Percentiles rank a stretch among this genome's conserved stretches.
These are phyloP conservation scores for Jacana jacana DNA, from an alignment of 2,113 vertebrate genomes.

Conservation along the genomic window DNA sequence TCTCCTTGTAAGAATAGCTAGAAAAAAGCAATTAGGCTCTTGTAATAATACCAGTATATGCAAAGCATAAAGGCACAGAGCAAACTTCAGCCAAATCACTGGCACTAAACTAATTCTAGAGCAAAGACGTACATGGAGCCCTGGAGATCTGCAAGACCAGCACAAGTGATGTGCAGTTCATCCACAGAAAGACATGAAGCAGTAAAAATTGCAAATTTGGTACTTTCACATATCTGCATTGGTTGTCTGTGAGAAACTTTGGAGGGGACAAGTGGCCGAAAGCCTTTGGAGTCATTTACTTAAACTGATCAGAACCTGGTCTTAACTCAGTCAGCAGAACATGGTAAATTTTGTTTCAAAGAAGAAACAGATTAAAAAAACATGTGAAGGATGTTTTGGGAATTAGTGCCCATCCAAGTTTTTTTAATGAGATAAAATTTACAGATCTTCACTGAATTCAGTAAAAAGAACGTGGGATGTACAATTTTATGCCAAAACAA, in stretches of 20 bases:
- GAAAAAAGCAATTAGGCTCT: background rate
- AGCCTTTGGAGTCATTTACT: background rate
- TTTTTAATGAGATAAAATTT: background rate
- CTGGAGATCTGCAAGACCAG: background rate
- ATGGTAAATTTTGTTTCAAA: background rate
- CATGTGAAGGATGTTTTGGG: background rate
- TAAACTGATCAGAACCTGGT: background rate
- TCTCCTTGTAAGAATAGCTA: background rate
- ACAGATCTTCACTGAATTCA: background rate
- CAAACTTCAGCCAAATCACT: background rate
- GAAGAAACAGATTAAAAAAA: background rate
- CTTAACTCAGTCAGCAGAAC: background rate
- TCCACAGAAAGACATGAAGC: background rate
- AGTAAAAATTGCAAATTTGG: background rate
- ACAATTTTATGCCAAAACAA: background rate
- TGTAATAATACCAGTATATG: background rate
- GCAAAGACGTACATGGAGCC: background rate
- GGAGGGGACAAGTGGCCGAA: background rate
- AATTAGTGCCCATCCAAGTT: background rate
- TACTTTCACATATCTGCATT: background rate
- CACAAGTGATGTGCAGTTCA: background rate
- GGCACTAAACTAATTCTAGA: background rate
- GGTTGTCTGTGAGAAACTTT: background rate
- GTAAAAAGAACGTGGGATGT: background rate
- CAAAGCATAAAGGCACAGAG: background rate